Evolutionary conservation across 2,888 invertebrate genomes (phyloP).

Genomic region (Phortica okadai): DNA sequence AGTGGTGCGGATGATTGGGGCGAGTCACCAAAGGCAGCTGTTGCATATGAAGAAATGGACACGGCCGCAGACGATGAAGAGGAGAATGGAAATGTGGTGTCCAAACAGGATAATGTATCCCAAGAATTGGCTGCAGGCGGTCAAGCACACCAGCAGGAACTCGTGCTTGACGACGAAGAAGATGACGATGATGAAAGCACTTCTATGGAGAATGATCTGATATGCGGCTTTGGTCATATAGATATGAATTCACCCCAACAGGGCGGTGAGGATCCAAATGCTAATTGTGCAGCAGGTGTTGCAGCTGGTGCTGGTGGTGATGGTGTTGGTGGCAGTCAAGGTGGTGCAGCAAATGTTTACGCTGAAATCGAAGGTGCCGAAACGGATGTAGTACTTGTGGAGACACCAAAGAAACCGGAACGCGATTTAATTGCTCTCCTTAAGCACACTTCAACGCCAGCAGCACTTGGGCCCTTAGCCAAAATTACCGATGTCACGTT

Average conservation of each 20-base stretch:
- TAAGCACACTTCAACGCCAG: constrained; percentile 78
- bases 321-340: constrained; percentile 42
- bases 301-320: constrained; percentile 55
- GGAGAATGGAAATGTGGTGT: constrained; percentile 85
- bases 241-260: constrained; percentile 76
- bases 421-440: constrained; percentile 83
- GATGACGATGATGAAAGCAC: constrained; percentile 82
- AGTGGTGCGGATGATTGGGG: constrained; percentile 87
- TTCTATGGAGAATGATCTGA: constrained; percentile 79
- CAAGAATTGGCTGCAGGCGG: constrained; percentile 17
- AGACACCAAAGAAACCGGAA: constrained; percentile 84
- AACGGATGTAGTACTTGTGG: constrained; percentile 86
- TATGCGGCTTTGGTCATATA: constrained; percentile 79
- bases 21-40: constrained; percentile 75
- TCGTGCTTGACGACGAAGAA: constrained; percentile 54
- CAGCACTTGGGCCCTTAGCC: constrained; percentile 63
- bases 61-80: constrained; percentile 77
- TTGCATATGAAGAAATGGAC: constrained; percentile 53
- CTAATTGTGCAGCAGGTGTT: constrained; percentile 74
- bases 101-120: constrained; percentile 59
- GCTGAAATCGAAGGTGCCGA: constrained; percentile 92
- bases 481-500: constrained; percentile 77
- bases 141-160: constrained; percentile 44
- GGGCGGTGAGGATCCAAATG: constrained; percentile 78
- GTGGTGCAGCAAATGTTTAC: constrained; percentile 78